Base-by-base conservation (phyloP, 2,888 invertebrate species). In the Sinelater perroti region DNA sequence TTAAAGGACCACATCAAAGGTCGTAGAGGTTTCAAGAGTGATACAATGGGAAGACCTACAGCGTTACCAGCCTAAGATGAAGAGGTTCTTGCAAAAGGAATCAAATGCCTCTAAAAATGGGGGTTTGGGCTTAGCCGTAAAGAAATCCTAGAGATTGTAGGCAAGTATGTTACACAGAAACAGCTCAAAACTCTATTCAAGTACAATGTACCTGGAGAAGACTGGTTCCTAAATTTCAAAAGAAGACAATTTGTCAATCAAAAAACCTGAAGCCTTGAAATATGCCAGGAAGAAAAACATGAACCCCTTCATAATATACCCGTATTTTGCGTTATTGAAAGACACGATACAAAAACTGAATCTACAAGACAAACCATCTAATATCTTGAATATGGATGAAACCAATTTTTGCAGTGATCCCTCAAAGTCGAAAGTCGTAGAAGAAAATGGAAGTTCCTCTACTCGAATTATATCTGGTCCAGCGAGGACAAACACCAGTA, bases 221-320 rank as follows among this genome's bases (percentile, higher is more conserved):
- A 70, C 44, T 69, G 64, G 65, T 67, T 67, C 51, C 28, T 63
- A 1, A 46, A 36, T 4, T 71, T 69, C 55, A 68, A 66, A 38
- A 2, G 61, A 44, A 26, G 66, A 10, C 61, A 67, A n/a, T n/a
- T n/a, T n/a, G n/a, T n/a, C n/a, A n/a, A n/a, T n/a, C n/a, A n/a
- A n/a, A 44, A 61, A 61, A 70, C 72, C 11, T 42, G 74, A 18
- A 76, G 74, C 68, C 67, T 66, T 74, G 5, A 73, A 75, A 65
- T 64, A 67, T 61, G 62, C 69, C 2, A 53, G 72, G 16, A 69
- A 67, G 56, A 67, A 67, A 56, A 56, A 47, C 2, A 33, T 58
- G 28, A 69, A 70, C 53, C 68, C 68, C 5, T 70, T 67, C 46
- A 42, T 63, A 7, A 62, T 69, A 14, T 36, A 59, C 13, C 45